These are phyloP conservation scores for Drosophila nebulosa DNA, from an alignment of 1,140 invertebrate genomes.

Conservation along the genomic window DNA sequence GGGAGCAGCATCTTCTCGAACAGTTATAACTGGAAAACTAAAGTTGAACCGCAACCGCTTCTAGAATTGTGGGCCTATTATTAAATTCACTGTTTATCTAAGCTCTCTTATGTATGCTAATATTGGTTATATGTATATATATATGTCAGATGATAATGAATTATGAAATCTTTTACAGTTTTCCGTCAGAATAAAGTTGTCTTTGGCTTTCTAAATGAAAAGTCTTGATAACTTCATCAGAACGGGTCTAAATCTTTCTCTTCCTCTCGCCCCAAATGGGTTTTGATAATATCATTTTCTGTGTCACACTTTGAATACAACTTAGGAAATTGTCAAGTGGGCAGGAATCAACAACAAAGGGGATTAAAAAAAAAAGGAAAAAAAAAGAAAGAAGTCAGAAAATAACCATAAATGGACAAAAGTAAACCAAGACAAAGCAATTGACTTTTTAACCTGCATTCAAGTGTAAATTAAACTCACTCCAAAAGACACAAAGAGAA, in stretches of 20 bases:
- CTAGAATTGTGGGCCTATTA: slow-evolving; percentile 38
- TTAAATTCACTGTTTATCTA: slow-evolving; percentile 64
- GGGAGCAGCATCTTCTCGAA: slow-evolving; percentile 17
- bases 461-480: slow-evolving; percentile 43
- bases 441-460: slow-evolving; percentile 69
- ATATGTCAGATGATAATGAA: slow-evolving; percentile 50
- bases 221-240: slow-evolving; percentile 30
- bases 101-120: slow-evolving; percentile 62
- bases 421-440: slow-evolving; percentile 68
- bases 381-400: no score
- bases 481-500: neutral
- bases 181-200: slow-evolving; percentile 25
- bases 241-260: neutral
- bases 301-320: neutral
- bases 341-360: neutral
- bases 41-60: neutral
- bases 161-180: slow-evolving; percentile 53
- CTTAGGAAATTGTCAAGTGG: neutral
- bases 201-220: slow-evolving; percentile 39
- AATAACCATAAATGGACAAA: slow-evolving; percentile 19
- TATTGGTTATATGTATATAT: slow-evolving; percentile 67
- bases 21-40: slow-evolving; percentile 62
- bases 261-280: no score
- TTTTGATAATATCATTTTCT: no score
- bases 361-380: neutral